A percentile compares a stretch with the other conserved stretches of the same genome.
Conservation (phyloP, 1,140 invertebrate species). For the Elymnias hypermnestra region DNA sequence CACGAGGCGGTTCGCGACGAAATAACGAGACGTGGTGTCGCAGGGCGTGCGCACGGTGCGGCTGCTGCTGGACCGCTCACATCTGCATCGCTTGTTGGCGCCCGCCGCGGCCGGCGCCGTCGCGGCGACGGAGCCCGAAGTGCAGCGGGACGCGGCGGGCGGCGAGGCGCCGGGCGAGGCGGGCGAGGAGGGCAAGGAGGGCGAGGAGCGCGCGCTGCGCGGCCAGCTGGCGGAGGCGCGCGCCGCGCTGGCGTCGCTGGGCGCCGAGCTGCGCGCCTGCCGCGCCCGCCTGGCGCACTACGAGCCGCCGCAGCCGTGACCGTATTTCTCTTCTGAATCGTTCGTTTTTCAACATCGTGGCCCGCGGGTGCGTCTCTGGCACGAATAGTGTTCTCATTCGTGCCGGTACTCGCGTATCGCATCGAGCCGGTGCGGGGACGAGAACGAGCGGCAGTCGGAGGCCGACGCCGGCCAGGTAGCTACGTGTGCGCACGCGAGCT, state of each 20-base stretch:
- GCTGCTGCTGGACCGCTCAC: slow-evolving; percentile 24
- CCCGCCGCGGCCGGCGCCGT: background rate
- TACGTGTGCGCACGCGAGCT: no score
- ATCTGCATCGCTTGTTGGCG: slow-evolving; percentile 16
- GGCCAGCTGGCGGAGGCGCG: slow-evolving; percentile 13
- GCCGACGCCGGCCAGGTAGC: no score
- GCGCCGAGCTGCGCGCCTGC: slow-evolving; percentile 15
- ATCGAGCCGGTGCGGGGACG: no score
- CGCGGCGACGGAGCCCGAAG: background rate
- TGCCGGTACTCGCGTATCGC: no score
- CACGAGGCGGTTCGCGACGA: no score
- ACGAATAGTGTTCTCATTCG: no score
- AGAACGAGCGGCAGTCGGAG: no score
- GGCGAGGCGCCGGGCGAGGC: no score
- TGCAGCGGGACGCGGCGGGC: no score
- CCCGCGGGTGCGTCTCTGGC: no score
- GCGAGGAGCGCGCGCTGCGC: background rate
- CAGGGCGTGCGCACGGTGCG: slow-evolving; percentile 16
- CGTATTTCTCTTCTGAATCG: background rate
- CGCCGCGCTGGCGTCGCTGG: slow-evolving; percentile 5
- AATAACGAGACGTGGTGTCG: no score
- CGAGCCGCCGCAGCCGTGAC: background rate
- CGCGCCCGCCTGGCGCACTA: slow-evolving; percentile 13
- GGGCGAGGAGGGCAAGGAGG: background rate
- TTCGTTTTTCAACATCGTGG: no score